These are phyloP conservation scores for Saccostrea echinata DNA, from an alignment of 1,140 invertebrate species.

Conservation along the genomic window DNA sequence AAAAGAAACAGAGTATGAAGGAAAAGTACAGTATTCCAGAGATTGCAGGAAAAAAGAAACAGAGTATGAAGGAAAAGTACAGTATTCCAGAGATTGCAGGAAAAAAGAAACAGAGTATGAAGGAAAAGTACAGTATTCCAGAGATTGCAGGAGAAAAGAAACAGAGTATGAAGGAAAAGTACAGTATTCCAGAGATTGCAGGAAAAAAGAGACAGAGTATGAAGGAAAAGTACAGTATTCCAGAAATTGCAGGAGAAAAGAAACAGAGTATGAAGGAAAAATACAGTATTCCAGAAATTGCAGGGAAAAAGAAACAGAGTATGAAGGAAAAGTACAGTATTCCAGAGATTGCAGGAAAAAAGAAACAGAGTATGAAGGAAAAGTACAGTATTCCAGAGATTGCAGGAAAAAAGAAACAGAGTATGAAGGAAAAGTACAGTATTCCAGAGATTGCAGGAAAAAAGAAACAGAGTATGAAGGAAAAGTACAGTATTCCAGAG, in stretches of 20 bases:
- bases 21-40: neutral
- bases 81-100: neutral
- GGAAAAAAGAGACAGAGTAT: neutral
- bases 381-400: neutral
- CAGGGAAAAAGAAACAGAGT: neutral
- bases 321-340: neutral
- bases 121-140: neutral
- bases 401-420: neutral
- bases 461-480: neutral
- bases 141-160: neutral
- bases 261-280: neutral
- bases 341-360: slow-evolving; percentile 2
- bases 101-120: neutral
- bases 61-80: neutral
- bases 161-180: neutral
- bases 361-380: neutral
- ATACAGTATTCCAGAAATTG: neutral
- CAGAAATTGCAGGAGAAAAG: neutral
- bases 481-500: neutral
- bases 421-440: neutral
- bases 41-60: neutral
- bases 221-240: neutral
- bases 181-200: neutral
- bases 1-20: neutral
- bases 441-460: neutral